Percentiles rank a stretch among this genome's conserved stretches.
These are phyloP conservation scores for Taenaris catops DNA, from an alignment of 2,888 invertebrate species.

Conservation along the genomic window DNA sequence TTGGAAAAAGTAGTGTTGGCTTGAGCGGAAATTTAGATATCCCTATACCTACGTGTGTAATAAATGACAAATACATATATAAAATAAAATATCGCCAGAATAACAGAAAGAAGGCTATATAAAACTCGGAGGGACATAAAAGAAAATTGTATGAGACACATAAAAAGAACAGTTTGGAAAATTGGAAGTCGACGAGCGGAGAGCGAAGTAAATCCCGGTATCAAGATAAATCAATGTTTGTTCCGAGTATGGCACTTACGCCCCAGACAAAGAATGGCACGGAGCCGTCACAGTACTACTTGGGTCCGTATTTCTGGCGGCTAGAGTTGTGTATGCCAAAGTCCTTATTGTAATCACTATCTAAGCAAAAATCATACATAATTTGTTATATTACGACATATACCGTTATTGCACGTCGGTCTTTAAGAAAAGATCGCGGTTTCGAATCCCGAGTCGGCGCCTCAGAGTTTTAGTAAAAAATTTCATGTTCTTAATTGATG, in stretches of 20 bases:
- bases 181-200: constrained; percentile 52
- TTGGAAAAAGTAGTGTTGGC: too few species aligned
- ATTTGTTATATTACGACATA: too few species aligned
- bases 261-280: constrained; percentile 31
- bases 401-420: too few species aligned
- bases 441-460: too few species aligned
- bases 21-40: too few species aligned
- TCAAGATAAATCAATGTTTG: constrained; percentile 79
- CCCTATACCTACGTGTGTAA: neutral
- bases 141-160: constrained; percentile 70
- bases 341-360: too few species aligned
- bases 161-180: constrained; percentile 64
- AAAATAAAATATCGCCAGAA: constrained; percentile 63
- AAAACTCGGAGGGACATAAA: constrained; percentile 78
- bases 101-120: constrained; percentile 78
- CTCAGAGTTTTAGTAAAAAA: too few species aligned
- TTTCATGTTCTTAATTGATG: too few species aligned
- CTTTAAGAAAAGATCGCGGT: too few species aligned
- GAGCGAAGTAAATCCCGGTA: constrained; percentile 61
- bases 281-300: constrained; percentile 33
- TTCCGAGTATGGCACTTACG: constrained; percentile 62
- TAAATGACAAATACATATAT: constrained; percentile 36
- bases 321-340: too few species aligned
- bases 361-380: too few species aligned
- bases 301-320: too few species aligned